Evolutionary conservation across 2,888 invertebrate genomes (phyloP).

Genomic region (Tachystola acroxantha): DNA sequence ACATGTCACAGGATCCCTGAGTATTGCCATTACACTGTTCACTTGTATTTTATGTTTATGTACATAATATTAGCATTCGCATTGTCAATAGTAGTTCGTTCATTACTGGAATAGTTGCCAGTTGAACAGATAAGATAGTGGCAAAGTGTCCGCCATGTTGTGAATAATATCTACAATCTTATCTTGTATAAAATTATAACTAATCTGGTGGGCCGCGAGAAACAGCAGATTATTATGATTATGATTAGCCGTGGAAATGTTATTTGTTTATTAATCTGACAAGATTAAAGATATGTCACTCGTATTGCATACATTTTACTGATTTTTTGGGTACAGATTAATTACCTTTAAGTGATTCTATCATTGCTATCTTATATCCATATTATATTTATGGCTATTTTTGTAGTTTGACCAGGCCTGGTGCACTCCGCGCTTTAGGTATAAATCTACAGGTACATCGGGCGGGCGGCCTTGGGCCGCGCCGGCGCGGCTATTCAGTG

Average conservation of each 20-base stretch:
- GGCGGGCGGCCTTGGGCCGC: too few relatives aligned
- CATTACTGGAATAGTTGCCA: slow-evolving; percentile 53
- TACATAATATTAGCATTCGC: slow-evolving; percentile 32
- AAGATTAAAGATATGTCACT: too few relatives aligned
- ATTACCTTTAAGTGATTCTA: too few relatives aligned
- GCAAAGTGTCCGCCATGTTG: slow-evolving; percentile 34
- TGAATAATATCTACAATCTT: slow-evolving; percentile 54
- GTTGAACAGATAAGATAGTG: slow-evolving; percentile 54
- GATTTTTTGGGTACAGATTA: too few relatives aligned
- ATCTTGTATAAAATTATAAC: slow-evolving; percentile 38
- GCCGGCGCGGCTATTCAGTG: too few relatives aligned
- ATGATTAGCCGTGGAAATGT: neutral
- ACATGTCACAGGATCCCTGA: slow-evolving; percentile 18
- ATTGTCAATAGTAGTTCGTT: slow-evolving; percentile 32
- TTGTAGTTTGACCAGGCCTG: too few relatives aligned
- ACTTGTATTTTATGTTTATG: slow-evolving; percentile 11
- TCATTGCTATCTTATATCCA: too few relatives aligned
- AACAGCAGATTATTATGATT: slow-evolving; percentile 6
- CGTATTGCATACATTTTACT: too few relatives aligned
- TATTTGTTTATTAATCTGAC: neutral
- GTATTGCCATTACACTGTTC: slow-evolving; percentile 18
- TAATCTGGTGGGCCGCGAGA: slow-evolving; percentile 31
- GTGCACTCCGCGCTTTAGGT: too few relatives aligned
- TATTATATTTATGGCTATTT: too few relatives aligned
- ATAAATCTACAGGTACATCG: too few relatives aligned